Base-by-base conservation (phyloP, 2,888 invertebrate genomes). In the Creontiades dilutus region DNA sequence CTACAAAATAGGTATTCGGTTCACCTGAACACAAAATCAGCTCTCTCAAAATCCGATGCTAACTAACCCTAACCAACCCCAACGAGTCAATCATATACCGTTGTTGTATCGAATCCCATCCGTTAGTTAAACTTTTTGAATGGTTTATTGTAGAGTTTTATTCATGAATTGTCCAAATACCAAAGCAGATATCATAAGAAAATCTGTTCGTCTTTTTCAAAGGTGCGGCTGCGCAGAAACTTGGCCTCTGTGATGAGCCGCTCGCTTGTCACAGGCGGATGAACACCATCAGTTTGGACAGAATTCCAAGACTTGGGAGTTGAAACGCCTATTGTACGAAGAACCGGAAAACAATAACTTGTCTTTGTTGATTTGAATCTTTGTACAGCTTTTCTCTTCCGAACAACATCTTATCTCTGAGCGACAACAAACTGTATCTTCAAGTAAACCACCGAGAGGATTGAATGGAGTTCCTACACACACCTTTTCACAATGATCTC, bases 201-300 rank as follows among this genome's bases (percentile, higher is more conserved):
- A 5, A 16, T 61, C 61, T 61, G 2, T 61, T 19, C 13, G 68
- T 68, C 68, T 23, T 61, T 3, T 61, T 68, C 68, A 68, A 68
- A 23, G 68, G 23, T 23, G 12, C 61, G 61, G 19, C 68, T n/a
- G 68, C 5, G 19, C 23, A 12, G 68, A 68, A 68, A 68, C 4
- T 5, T 68, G 68, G 68, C 19, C 68, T 23, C 27, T 68, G 13
- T 23, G 68, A 68, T 19, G 68, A 2, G 9, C 78, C 47, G 37
- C 19, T 78, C 78, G 4, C 78, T 78, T 47, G 78, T 78, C 78
- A 78, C 46, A 78, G 78, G n/a, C 78, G 37, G 46, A 16, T 28
- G 78, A 78, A 47, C 78, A 78, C 78, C 78, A 78, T 78, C 78
- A 78, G 19, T 47, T 47, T 11, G 16, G n/a, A 9, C 37, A 19